These are phyloP conservation scores for Hypena proboscidalis DNA, from an alignment of 2,888 invertebrate species.

Conservation along the genomic window DNA sequence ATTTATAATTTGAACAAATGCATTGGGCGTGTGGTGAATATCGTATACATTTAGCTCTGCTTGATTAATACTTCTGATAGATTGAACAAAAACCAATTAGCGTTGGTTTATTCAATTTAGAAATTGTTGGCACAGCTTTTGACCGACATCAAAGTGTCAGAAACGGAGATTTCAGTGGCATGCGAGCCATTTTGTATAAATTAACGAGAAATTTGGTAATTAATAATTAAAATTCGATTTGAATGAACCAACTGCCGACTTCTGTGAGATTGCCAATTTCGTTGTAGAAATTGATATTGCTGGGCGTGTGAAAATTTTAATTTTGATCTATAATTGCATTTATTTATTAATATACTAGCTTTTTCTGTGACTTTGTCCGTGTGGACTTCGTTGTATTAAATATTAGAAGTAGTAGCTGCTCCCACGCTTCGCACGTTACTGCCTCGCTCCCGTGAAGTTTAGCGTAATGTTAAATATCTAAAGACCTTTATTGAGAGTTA, in stretches of 20 bases:
- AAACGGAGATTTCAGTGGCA: conserved; percentile 15
- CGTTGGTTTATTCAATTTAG: conserved; percentile 16
- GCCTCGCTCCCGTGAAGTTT: no score
- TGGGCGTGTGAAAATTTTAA: conserved; percentile 14
- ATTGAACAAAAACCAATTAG: conserved; percentile 4
- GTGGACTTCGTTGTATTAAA: no score
- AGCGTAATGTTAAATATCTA: no score
- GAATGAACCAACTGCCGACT: conserved; percentile 12
- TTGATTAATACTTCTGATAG: conserved; percentile 4
- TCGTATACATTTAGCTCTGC: neutral
- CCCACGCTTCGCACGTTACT: no score
- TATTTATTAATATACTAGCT: no score
- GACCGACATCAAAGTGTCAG: conserved; percentile 18
- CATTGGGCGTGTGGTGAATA: neutral
- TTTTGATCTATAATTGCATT: conserved; percentile 5
- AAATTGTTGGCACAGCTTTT: conserved; percentile 4
- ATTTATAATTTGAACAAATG: no score
- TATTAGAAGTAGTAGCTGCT: no score
- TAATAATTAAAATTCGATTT: conserved; percentile 42
- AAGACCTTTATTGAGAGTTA: no score
- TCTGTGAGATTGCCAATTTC: conserved; percentile 39
- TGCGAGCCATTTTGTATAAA: conserved; percentile 22
- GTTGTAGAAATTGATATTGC: conserved; percentile 6
- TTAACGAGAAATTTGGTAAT: conserved; percentile 31
- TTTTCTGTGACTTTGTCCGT: no score